Base-by-base conservation (phyloP, 2,888 invertebrate genomes). In the Eilema depressum region DNA sequence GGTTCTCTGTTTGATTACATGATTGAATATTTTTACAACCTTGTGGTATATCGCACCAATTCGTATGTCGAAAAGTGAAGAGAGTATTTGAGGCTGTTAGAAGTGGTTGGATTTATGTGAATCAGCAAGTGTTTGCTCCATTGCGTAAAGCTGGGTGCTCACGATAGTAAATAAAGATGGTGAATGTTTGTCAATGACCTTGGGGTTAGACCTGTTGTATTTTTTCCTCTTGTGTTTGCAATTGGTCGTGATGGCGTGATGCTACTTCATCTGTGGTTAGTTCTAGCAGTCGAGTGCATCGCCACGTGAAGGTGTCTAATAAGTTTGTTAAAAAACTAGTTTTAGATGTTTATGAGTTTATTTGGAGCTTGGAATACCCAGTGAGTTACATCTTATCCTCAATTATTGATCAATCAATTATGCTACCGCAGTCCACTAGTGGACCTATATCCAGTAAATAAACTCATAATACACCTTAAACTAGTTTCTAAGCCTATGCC, bases 21-120 rank as follows among this genome's bases (percentile, higher is more conserved):
- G 33, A 66, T 33, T n/a, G 33, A 66, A 53, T 37, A 57, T 59
- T 66, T 37, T 60, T 37, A 60, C 20, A 59, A 37, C 57, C 66
- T 59, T 59, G 59, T 37, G 59, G 30, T 59, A 66, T 59, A 66
- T 26, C 41, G 59, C 41, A 66, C 66, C 25, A 66, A 41, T 66
- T 60, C 59, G 26, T 59, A 60, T 66, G n/a, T 66, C 59, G 66
- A 59, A 37, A 59, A 57, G 5, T 66, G 37, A 66, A 41, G 20
- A 66, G 33, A 57, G 26, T 26, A 2, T 57, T 33, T 57, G 14
- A 56, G n/a, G 26, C 25, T 41, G 25, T 66, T 25, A 28, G 17
- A 57, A 53, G 57, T 66, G 26, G 26, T 56, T 64, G 65, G 33
- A 56, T 66, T 30, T 57, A 28, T 64, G 12, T 64, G 28, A 47